Base-by-base conservation (phyloP, 2,888 invertebrate genomes). In the Harpalus rubripes region DNA sequence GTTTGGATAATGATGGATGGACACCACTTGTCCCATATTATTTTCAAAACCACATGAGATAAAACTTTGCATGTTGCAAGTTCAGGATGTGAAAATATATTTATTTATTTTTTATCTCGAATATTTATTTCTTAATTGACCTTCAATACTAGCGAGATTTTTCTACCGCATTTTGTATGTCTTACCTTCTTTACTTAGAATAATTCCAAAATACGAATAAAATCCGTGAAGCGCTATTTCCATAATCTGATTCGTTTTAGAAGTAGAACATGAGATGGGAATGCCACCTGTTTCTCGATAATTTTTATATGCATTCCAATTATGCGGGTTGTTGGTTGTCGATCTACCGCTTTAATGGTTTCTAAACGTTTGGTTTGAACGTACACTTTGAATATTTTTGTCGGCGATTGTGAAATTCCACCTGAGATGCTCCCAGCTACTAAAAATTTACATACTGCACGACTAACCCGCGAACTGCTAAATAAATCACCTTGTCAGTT, bases 381-480 rank as follows among this genome's bases (percentile, higher is more conserved):
- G 44, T 52, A 32, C 32, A 32, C 32, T 32, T 32, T 32, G 44
- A 52, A 52, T 52, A 52, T 52, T 52, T 52, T 52, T 10, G 44
- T 52, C 4, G 44, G 44, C 12, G 44, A 52, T 52, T 52, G 44
- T 52, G 44, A 8, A 52, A 52, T 8, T 32, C 10, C 44, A 52
- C 10, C 44, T 52, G 44, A 52, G 44, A 52, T 52, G 44, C 44
- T 12, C 44, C 44, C 7, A 52, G 44, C 44, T 52, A 52, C 44
- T 52, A 52, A 52, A 52, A 52, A 52, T 52, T 52, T 52, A 7
- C 44, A 52, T 52, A 52, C 44, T 52, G 44, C 44, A 52, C 44
- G 44, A 52, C 44, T 52, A 52, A 52, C 44, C 44, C 12, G 44
- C 12, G 44, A 52, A 52, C 44, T 52, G 12, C 44, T 52, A 12